These are phyloP conservation scores for Lepidochrysops patricia DNA, from an alignment of 2,888 invertebrate species.

Conservation along the genomic window DNA sequence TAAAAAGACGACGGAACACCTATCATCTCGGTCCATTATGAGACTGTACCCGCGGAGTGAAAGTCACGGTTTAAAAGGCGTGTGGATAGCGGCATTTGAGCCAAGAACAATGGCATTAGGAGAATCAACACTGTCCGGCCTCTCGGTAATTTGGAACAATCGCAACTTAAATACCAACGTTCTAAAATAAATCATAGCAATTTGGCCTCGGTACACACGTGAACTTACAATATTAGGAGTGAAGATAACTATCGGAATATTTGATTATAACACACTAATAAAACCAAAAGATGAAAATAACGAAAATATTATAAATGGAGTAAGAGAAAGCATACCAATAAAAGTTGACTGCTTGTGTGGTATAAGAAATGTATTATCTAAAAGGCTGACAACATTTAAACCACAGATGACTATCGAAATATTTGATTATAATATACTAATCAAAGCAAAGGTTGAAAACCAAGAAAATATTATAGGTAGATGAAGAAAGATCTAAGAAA, in stretches of 20 bases:
- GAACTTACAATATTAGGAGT: neutral
- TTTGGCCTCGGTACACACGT: constrained; percentile 25
- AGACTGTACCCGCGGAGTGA: constrained; percentile 24
- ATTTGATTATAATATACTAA: too few species aligned
- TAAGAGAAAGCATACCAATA: too few species aligned
- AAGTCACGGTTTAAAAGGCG: constrained; percentile 33
- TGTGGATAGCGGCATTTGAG: constrained; percentile 26
- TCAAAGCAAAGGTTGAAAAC: too few species aligned
- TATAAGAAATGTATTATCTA: neutral
- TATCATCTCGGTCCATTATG: constrained; percentile 15
- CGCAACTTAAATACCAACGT: constrained; percentile 32
- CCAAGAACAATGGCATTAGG: constrained; percentile 35
- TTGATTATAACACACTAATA: too few species aligned
- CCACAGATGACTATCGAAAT: too few species aligned
- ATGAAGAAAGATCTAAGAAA: too few species aligned
- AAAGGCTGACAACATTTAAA: too few species aligned
- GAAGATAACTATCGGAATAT: neutral
- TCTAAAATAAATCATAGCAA: constrained; percentile 57
- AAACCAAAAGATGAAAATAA: too few species aligned
- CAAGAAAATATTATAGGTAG: too few species aligned
- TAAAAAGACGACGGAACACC: constrained; percentile 12
- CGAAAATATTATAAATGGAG: too few species aligned
- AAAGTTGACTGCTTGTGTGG: too few species aligned
- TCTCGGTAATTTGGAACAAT: constrained; percentile 58
- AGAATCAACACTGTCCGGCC: constrained; percentile 48